Evolutionary conservation across 2,888 invertebrate genomes (phyloP), one percentile per base, ranked within the genome.

Genomic region (Ophion ventricosus): DNA sequence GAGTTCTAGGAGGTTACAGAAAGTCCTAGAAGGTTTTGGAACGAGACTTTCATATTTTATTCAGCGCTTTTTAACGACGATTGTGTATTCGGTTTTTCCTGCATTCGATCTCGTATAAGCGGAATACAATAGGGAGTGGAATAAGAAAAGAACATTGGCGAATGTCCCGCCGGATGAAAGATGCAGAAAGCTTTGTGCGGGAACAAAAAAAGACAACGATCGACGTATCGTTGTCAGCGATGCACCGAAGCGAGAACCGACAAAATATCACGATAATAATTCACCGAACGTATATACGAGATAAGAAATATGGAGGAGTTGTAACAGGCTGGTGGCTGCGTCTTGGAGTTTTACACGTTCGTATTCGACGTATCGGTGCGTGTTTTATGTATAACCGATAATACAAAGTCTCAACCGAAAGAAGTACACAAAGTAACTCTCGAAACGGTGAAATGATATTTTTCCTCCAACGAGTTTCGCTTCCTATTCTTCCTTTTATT

Each of bases 241-340:
- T 57, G 66, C 80, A 59, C 25, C 57, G n/a, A 67, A 40, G 35
- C 63, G 86, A 54, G 61, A 75, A 63, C 78, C 80, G 82, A 81
- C 85, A 77, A 85, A 86, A 85, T 88, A 85, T 85, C 85, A 80
- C 76, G 83, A 86, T 81, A 81, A 84, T 86, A 86, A 88, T 87
- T 90, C 88, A 88, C 84, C 83, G 85, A 76, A 85, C 86, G 84
- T 78, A 86, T 85, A 82, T 29, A 83, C 85, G 73, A 83, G 74
- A 77, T 67, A 57, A 61, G 26, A 63, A 70, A 67, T 69, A 67
- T 74, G 10, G 20, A 54, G 35, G 63, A 23, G 40, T 17, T 69
- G 43, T 70, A 25, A 54, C 66, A 40, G 61, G 66, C 49, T 49
- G 49, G 80, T 25, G 75, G 73, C 61, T 79, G 56, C n/a, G 43